Evolutionary conservation across 1,140 invertebrate genomes (phyloP).

Genomic region (Trichonephila inaurata): DNA sequence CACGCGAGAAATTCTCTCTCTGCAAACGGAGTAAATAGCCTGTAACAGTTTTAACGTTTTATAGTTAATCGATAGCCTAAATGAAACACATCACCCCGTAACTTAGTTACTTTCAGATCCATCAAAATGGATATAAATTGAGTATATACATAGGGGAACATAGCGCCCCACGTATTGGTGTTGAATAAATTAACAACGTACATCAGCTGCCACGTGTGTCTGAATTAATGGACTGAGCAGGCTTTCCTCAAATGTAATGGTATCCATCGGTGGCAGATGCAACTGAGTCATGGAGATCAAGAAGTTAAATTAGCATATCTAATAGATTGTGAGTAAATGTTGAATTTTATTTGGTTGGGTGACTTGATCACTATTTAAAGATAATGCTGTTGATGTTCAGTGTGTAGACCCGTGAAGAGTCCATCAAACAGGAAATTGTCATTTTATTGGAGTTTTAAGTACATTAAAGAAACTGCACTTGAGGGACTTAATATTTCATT

Average conservation of each 20-base stretch:
- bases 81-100: conserved; percentile 34
- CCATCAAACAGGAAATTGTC: too few species aligned
- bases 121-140: conserved; percentile 40
- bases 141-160: neutral
- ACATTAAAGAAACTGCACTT: too few species aligned
- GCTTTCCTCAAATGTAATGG: conserved; percentile 3
- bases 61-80: conserved; percentile 35
- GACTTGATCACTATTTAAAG: neutral
- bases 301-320: conserved; percentile 32
- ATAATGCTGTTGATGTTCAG: too few species aligned
- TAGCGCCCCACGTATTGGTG: neutral
- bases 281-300: neutral
- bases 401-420: too few species aligned
- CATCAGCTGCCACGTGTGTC: neutral
- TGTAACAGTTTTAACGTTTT: conserved; percentile 37
- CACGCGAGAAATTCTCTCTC: conserved; percentile 18
- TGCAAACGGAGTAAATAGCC: conserved; percentile 19
- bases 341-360: neutral
- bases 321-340: conserved; percentile 19
- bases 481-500: too few species aligned
- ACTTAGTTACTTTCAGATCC: conserved; percentile 48
- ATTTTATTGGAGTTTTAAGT: too few species aligned
- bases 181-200: conserved; percentile 33
- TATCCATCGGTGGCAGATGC: neutral
- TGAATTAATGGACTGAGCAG: conserved; percentile 20